Base-by-base conservation (phyloP, 2,797 vertebrate genomes). In the Gastrophryne carolinensis region DNA sequence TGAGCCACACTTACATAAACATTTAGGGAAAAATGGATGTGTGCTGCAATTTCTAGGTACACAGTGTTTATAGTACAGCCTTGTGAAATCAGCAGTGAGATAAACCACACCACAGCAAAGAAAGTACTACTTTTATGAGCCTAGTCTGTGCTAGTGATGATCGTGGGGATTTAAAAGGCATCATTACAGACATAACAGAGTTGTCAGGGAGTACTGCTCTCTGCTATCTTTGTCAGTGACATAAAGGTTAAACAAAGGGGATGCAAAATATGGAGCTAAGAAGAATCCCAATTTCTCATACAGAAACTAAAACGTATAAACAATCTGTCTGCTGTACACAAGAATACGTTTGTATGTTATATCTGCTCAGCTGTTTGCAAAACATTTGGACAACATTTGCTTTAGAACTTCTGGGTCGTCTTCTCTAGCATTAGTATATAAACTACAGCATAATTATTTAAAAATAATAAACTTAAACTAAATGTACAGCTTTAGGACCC, bases 231-330 rank as follows among this genome's bases (percentile, higher is more conserved):
- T 47, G 44, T 19, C 37, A 34, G 10, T 44, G 35, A 76, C 50
- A 76, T 47, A 56, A 76, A 70, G 74, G 74, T 50, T 60, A 76
- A 39, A 44, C 17, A 17, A 13, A 70, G 57, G 66, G 57, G 58
- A 49, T n/a, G n/a, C n/a, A 54, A n/a, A 53, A 69, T 62, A 49
- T 64, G n/a, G 35, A 34, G 47, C 19, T 47, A 10, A 47, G 35
- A 5, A 27, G 49, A 76, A 63, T 76, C 73, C 73, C 57, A 49
- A 54, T 34, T 19, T 32, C 34, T 37, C 30, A 13, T 41, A 52
- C 57, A 70, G 35, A 3, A 47, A 60, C 30, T 17, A 41, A 63
- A 29, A 35, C n/a, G 23, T 34, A 39, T 9, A 4, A 15, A 39
- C 11, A 39, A 3, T 10, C 8, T n/a, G 39, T 4, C 5, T 17